Conservation (phyloP, 2,113 vertebrate genomes). For the Verasper variegatus region DNA sequence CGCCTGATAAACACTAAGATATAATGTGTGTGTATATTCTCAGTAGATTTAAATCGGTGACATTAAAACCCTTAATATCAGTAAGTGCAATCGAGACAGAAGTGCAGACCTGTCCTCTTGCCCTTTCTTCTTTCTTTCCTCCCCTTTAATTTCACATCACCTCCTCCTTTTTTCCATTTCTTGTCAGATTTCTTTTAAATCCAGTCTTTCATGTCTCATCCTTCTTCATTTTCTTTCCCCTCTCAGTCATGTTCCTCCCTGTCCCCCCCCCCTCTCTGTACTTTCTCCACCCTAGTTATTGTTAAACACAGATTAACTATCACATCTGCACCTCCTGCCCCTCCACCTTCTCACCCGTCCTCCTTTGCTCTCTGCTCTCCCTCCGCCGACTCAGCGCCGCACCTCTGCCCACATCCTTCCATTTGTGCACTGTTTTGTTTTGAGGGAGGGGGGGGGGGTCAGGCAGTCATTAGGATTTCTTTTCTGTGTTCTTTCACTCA, state of each 20-base stretch:
- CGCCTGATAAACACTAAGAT: too few species aligned
- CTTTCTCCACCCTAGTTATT: conserved; percentile 38
- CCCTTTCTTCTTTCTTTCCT: neutral
- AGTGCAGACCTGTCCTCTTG: neutral
- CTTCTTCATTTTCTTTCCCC: neutral
- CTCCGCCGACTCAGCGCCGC: conserved; percentile 31
- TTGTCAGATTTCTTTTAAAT: neutral
- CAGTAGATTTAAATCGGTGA: neutral
- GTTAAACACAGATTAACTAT: conserved; percentile 47
- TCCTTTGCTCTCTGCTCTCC: conserved; percentile 22
- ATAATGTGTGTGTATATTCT: neutral
- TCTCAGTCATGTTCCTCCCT: neutral
- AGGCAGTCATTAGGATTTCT: conserved; percentile 65
- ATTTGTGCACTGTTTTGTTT: conserved; percentile 56
- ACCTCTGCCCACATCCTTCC: conserved; percentile 54
- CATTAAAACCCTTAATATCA: too few species aligned
- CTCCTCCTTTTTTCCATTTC: neutral
- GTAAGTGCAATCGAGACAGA: too few species aligned
- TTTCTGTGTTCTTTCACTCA: conserved; percentile 39
- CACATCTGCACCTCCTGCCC: conserved; percentile 6
- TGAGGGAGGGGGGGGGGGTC: conserved; percentile 7
- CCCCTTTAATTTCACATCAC: neutral
- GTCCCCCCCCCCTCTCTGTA: neutral
- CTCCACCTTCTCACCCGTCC: conserved; percentile 35
- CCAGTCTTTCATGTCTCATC: neutral